phyloP scores from a whole-genome alignment of 2,888 invertebrate genomes.

The Phymatocera aterrima region DNA sequence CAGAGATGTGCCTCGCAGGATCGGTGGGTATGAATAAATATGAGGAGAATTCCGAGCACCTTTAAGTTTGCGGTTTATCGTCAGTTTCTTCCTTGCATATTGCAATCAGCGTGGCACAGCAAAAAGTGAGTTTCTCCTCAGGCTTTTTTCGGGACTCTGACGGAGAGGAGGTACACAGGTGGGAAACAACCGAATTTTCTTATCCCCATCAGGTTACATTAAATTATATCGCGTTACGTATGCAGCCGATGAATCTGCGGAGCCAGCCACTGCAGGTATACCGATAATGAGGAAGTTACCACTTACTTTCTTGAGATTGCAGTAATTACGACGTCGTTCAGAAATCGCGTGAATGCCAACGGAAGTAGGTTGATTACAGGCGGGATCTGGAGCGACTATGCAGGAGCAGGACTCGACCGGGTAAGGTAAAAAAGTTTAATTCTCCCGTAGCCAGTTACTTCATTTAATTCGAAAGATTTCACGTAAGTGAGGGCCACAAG shows the following conservation, averaged over 20 bases:
- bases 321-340: constrained; percentile 57
- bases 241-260: not conserved
- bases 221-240: not conserved
- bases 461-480: constrained; percentile 35
- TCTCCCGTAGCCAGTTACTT: constrained; percentile 34
- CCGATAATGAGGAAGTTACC: constrained; percentile 31
- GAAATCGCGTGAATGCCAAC: constrained; percentile 62
- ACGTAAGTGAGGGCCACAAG: not conserved
- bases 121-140: not conserved
- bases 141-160: constrained; percentile 41
- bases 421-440: constrained; percentile 17
- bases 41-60: not conserved
- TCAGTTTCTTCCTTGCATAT: not conserved
- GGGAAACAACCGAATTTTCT: constrained; percentile 52
- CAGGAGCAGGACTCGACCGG: not conserved
- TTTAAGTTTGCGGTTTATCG: not conserved
- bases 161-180: constrained; percentile 17
- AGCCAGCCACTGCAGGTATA: not conserved
- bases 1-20: not conserved
- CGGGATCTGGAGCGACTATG: constrained; percentile 27
- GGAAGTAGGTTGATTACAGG: constrained; percentile 63
- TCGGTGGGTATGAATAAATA: not conserved
- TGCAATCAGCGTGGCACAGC: not conserved
- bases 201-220: too few relatives aligned
- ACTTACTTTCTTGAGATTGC: constrained; percentile 51